Percentiles rank a stretch among this genome's conserved stretches.
These are phyloP conservation scores for Frankliniella fusca DNA, from an alignment of 2,888 invertebrate genomes.

Conservation along the genomic window DNA sequence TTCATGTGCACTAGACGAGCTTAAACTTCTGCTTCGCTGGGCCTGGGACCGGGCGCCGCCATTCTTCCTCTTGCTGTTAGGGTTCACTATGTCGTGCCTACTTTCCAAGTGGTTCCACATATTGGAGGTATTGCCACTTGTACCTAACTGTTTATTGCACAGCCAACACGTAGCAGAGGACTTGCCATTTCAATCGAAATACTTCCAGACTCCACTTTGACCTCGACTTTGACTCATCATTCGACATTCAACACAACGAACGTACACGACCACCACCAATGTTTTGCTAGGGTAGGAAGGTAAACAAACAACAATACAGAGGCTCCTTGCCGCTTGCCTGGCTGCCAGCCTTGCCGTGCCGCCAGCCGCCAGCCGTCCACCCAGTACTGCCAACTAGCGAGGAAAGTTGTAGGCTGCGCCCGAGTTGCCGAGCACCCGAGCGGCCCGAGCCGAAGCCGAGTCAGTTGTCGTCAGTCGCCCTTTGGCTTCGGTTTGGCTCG, in stretches of 20 bases:
- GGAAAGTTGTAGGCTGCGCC: too few relatives aligned
- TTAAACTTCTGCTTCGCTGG: not conserved
- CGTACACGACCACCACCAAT: not conserved
- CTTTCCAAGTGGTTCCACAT: not conserved
- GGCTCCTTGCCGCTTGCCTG: not conserved
- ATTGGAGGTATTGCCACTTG: not conserved
- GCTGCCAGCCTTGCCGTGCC: not conserved
- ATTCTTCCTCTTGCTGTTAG: not conserved
- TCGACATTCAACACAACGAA: not conserved
- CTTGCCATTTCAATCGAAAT: not conserved
- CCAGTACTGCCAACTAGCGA: too few relatives aligned
- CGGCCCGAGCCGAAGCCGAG: too few relatives aligned
- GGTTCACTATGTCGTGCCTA: not conserved
- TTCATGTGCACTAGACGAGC: not conserved
- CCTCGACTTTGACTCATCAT: too few relatives aligned
- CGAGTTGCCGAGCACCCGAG: too few relatives aligned
- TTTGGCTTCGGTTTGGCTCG: too few relatives aligned
- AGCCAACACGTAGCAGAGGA: not conserved
- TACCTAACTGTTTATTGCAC: not conserved
- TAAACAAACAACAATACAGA: too few relatives aligned
- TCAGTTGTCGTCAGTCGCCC: too few relatives aligned
- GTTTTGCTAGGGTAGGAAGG: too few relatives aligned
- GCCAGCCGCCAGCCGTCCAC: too few relatives aligned
- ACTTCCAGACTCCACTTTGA: not conserved
- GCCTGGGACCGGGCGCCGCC: not conserved